phyloP scores from a whole-genome alignment of 1,140 invertebrate species.

The Streblospio benedicti region DNA sequence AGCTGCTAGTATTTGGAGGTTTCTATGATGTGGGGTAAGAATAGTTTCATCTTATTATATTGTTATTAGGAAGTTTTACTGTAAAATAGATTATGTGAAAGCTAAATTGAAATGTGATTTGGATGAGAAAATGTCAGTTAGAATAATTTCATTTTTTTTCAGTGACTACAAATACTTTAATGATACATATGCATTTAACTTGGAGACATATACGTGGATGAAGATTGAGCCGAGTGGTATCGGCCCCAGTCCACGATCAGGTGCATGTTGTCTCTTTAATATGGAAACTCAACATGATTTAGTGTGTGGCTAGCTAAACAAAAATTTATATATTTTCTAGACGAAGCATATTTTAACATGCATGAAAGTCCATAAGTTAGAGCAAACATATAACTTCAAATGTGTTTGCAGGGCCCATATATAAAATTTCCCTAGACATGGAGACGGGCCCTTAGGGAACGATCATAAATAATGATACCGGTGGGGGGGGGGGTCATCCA shows the following conservation, averaged over 20 bases:
- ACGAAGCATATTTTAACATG: no score
- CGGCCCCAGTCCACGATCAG: constrained; percentile 25
- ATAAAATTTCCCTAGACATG: no score
- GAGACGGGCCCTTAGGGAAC: no score
- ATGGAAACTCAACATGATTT: no score
- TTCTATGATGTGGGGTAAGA: constrained; percentile 78
- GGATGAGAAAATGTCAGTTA: not conserved
- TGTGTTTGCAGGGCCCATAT: no score
- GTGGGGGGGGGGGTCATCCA: no score
- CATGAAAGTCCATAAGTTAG: no score
- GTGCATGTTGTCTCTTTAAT: constrained; percentile 4
- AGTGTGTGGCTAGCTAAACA: no score
- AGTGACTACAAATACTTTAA: constrained; percentile 83
- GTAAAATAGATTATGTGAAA: not conserved
- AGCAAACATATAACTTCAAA: no score
- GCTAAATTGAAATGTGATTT: constrained; percentile 2
- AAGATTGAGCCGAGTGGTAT: constrained; percentile 62
- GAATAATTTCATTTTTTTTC: constrained; percentile 34
- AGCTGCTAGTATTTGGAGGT: constrained; percentile 79
- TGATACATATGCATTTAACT: constrained; percentile 73
- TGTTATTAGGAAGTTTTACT: not conserved
- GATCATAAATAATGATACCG: no score
- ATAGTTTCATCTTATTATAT: not conserved
- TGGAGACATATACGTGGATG: constrained; percentile 70
- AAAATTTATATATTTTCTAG: no score